Evolutionary conservation across 1,140 invertebrate species (phyloP).

Genomic region (Orchesella cincta): DNA sequence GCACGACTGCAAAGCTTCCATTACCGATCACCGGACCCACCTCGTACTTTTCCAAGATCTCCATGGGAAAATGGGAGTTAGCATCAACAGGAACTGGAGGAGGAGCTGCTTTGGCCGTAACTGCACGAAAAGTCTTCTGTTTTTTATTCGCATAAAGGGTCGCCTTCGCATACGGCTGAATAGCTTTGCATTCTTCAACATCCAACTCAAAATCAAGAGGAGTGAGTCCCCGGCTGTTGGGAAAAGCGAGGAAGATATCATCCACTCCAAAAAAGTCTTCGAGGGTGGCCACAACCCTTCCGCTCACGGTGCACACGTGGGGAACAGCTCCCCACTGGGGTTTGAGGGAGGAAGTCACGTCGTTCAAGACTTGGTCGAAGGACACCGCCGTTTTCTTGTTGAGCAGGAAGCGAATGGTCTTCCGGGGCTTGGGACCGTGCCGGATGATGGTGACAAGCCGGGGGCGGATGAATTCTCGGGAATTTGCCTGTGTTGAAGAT

Average conservation of each 20-base stretch:
- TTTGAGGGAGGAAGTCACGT: conserved; percentile 87
- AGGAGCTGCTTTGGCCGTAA: no score
- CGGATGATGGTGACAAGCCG: conserved; percentile 87
- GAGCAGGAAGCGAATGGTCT: conserved; percentile 82
- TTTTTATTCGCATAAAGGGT: no score
- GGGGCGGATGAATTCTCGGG: conserved; percentile 74
- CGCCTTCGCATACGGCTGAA: conserved; percentile 53
- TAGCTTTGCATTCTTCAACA: conserved; percentile 64
- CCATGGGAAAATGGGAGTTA: no score
- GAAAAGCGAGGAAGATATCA: conserved; percentile 89
- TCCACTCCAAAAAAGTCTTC: conserved; percentile 81
- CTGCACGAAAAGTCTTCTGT: no score
- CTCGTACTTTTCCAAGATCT: no score
- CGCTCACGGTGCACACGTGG: conserved; percentile 82
- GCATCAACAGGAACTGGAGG: no score
- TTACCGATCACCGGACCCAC: no score
- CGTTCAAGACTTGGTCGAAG: no score
- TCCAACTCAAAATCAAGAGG: conserved; percentile 89
- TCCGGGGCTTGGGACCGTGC: conserved; percentile 88
- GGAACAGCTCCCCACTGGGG: conserved; percentile 88
- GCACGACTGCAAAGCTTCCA: conserved; percentile 93
- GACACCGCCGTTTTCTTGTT: conserved; percentile 96
- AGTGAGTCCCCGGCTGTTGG: conserved; percentile 78
- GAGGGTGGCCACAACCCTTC: no score
- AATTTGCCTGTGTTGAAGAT: no score